Conservation (phyloP, 2,113 vertebrate genomes). For the Elanus axillaris region DNA sequence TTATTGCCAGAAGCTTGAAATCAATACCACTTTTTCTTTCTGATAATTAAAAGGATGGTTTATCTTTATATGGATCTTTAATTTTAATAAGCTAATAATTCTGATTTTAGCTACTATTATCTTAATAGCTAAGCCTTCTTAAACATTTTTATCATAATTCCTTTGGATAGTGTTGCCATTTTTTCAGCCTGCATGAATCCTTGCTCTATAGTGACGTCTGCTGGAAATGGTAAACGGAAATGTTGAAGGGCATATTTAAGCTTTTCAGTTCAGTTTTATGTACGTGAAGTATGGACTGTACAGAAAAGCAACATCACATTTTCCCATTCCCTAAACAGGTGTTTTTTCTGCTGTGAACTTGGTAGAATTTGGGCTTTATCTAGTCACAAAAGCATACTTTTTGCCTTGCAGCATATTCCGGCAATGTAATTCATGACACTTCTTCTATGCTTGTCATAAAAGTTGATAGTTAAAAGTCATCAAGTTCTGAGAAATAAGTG, state of each 20-base stretch:
- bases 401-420: neutral
- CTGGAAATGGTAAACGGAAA: constrained; percentile 30
- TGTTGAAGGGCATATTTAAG: neutral
- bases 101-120: constrained; percentile 69
- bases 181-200: constrained; percentile 5
- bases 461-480: constrained; percentile 2
- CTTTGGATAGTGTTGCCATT: constrained; percentile 42
- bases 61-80: constrained; percentile 69
- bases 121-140: constrained; percentile 68
- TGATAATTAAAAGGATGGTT: constrained; percentile 70
- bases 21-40: constrained; percentile 55
- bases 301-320: neutral
- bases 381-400: neutral
- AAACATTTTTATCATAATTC: constrained; percentile 64
- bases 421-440: neutral
- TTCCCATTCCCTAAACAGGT: neutral
- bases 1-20: constrained; percentile 64
- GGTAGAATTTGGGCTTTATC: neutral
- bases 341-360: neutral
- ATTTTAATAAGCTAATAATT: constrained; percentile 74
- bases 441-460: constrained; percentile 13
- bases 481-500: constrained; percentile 9
- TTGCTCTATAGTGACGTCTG: constrained; percentile 12
- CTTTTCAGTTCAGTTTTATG: neutral
- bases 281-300: neutral